A percentile compares a stretch with the other conserved stretches of the same genome.
Conservation (phyloP, 2,888 invertebrate genomes). For the Diadromus collaris region DNA sequence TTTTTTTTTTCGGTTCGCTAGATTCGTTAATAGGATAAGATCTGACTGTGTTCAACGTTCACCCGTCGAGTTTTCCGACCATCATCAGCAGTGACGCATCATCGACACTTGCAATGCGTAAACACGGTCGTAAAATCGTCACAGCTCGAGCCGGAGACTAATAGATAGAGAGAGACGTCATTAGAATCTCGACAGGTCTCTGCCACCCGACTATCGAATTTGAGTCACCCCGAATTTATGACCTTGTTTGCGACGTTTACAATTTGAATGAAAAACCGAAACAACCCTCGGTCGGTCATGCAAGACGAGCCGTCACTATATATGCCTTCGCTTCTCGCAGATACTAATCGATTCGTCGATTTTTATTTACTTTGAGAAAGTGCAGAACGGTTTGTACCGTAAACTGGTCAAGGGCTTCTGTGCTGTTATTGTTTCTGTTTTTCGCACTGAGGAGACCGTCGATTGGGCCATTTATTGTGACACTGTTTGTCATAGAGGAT, state of each 20-base stretch:
- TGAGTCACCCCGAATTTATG: constrained; percentile 47
- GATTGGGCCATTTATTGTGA: neutral
- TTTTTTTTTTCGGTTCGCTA: neutral
- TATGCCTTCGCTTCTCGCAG: too few relatives aligned
- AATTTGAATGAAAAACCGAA: constrained; percentile 4
- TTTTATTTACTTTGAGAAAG: neutral
- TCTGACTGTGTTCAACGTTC: constrained; percentile 25
- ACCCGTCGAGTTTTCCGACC: constrained; percentile 11
- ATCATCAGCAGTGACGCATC: constrained; percentile 46
- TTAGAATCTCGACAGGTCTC: constrained; percentile 41
- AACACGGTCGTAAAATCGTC: constrained; percentile 57
- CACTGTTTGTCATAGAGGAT: neutral
- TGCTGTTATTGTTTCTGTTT: neutral
- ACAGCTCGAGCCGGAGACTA: constrained; percentile 8
- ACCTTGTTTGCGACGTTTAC: constrained; percentile 31
- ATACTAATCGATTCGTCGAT: too few relatives aligned
- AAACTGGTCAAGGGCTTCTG: neutral
- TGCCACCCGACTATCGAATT: constrained; percentile 28
- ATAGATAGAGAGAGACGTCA: neutral
- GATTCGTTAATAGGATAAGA: constrained; percentile 41
- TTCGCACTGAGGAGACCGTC: neutral
- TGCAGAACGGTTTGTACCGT: neutral
- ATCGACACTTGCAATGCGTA: constrained; percentile 55
- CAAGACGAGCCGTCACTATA: neutral
- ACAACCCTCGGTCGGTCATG: neutral